Evolutionary conservation across 2,113 vertebrate species (phyloP), one percentile per base, ranked within the genome.

Genomic region (Hippocampus comes): DNA sequence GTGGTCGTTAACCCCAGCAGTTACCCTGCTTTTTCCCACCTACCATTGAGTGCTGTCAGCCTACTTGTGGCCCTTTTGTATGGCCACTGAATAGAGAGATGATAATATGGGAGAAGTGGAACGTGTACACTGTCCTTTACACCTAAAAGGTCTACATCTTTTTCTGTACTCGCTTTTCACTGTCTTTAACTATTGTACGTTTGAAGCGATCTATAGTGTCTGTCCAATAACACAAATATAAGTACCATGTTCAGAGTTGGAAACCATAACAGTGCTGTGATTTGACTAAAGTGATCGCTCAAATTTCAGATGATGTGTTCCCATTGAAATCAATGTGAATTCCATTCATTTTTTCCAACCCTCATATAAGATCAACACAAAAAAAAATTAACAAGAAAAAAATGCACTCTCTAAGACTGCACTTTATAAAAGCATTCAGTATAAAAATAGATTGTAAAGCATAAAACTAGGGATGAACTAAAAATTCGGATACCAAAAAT

Each of bases 1-100:
- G 76, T 87, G 80, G 82, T 81, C 71, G 73, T 89, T 86, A 85
- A 73, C 77, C 81, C 80, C 20, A 84, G 72, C 67, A 82, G 78
- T 81, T 78, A 88, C 63, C 30, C 43, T 61, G 67, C 34, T 53
- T 71, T 30, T 72, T 70, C 55, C 65, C 83, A 81, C 72, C 72
- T 80, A 56, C 42, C 18, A 25, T 11, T 69, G 43, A 64, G 55
- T 25, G 10, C 60, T n/a, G 66, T 61, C 70, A 76, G 61, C 56
- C 63, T 67, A 67, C 75, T 74, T 78, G 76, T 85, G 75, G 79
- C 59, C 81, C 70, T 51, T 5, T 51, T 51, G 48, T 78, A 76
- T 82, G 77, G 81, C 56, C 82, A 70, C 57, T 80, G 72, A 82
- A 84, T 70, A 43, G 59, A 78, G 56, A 71, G 48, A 68, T 68